Percentiles rank a stretch among this genome's conserved stretches.
Conservation (phyloP, 2,888 invertebrate species). For the Odontomyia ornata region DNA sequence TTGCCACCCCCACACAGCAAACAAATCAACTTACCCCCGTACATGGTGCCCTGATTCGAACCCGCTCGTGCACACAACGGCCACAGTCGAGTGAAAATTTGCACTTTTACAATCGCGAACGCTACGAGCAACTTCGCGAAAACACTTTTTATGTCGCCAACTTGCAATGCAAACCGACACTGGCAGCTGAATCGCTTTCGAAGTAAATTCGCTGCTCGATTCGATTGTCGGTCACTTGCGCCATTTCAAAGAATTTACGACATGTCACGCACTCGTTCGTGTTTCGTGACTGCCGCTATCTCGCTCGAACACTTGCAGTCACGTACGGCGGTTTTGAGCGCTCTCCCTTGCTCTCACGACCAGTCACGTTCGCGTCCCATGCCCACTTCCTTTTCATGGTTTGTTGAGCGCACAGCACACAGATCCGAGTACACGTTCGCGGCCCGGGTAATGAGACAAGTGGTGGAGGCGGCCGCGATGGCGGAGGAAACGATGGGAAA, state of each 20-base stretch:
- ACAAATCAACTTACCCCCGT: conserved; percentile 30
- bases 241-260: conserved; percentile 43
- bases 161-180: conserved; percentile 13
- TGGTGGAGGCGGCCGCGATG: too few relatives aligned
- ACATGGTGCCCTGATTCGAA: conserved; percentile 2
- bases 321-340: not conserved
- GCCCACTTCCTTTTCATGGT: not conserved
- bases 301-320: conserved; percentile 20
- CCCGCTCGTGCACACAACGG: not conserved
- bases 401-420: not conserved
- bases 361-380: conserved; percentile 30
- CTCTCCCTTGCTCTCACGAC: conserved; percentile 33
- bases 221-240: conserved; percentile 29
- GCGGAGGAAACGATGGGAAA: too few relatives aligned
- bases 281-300: conserved; percentile 38
- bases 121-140: not conserved
- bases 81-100: not conserved
- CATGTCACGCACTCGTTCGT: conserved; percentile 41
- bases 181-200: conserved; percentile 1
- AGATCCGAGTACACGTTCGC: not conserved
- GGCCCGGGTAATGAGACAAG: too few relatives aligned
- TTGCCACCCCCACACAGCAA: not conserved
- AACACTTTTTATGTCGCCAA: conserved; percentile 25
- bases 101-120: conserved; percentile 2
- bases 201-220: conserved; percentile 11